These are phyloP conservation scores for Serranus cabrilla DNA, from an alignment of 2,797 vertebrate species.

Conservation along the genomic window DNA sequence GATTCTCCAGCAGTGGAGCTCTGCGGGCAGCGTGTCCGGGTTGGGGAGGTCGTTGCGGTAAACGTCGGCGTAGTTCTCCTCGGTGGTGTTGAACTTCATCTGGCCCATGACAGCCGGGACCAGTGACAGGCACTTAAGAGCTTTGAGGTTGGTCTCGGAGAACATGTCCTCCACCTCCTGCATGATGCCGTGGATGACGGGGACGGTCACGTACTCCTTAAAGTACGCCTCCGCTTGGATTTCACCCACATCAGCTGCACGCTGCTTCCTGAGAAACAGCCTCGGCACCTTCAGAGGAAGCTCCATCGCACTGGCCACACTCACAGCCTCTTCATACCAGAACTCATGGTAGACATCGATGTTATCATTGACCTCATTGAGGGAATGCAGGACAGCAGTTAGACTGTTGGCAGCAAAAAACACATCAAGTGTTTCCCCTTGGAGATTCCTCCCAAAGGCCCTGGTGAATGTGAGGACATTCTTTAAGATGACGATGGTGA, in stretches of 20 bases:
- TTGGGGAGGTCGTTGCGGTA: conserved; percentile 94
- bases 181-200: conserved; percentile 91
- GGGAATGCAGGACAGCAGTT: conserved; percentile 93
- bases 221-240: conserved; percentile 92
- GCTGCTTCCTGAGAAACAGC: conserved; percentile 89
- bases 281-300: conserved; percentile 90
- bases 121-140: conserved; percentile 94
- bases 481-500: conserved; percentile 92
- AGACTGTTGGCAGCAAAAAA: conserved; percentile 95
- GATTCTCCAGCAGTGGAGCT: conserved; percentile 98
- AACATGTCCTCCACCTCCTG: conserved; percentile 96
- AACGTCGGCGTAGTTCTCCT: conserved; percentile 93
- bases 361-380: conserved; percentile 96
- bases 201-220: conserved; percentile 93
- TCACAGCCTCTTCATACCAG: conserved; percentile 96
- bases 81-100: conserved; percentile 95
- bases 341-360: conserved; percentile 98
- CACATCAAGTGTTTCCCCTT: conserved; percentile 92
- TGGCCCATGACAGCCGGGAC: conserved; percentile 98
- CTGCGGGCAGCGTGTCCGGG: conserved; percentile 94
- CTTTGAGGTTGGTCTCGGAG: conserved; percentile 93
- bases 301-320: conserved; percentile 88
- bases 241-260: conserved; percentile 83
- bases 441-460: conserved; percentile 95
- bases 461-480: conserved; percentile 94